Evolutionary conservation across 2,797 vertebrate species (phyloP).

Genomic region (Argya squamiceps): DNA sequence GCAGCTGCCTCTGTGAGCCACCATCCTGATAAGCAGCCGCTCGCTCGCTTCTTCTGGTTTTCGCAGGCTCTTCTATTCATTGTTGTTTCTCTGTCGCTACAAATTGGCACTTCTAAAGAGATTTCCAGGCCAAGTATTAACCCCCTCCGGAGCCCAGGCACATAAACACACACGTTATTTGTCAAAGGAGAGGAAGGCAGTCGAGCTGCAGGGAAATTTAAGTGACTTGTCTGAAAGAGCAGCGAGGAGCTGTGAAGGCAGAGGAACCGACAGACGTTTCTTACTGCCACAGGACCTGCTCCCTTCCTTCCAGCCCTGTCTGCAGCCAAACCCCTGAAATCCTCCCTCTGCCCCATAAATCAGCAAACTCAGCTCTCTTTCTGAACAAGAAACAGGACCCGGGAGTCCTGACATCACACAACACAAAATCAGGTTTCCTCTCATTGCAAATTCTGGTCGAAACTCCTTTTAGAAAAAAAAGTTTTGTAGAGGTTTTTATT

Average conservation of each 20-base stretch:
- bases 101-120: constrained; percentile 66
- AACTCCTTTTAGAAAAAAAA: constrained; percentile 41
- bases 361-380: not conserved
- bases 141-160: constrained; percentile 56
- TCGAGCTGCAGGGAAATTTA: constrained; percentile 17
- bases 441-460: constrained; percentile 13
- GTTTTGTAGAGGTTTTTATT: constrained; percentile 41
- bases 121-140: constrained; percentile 66
- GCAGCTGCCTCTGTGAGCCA: not conserved
- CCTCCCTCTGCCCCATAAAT: not conserved
- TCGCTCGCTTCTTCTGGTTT: not conserved
- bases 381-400: not conserved
- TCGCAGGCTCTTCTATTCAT: constrained; percentile 33
- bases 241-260: not conserved
- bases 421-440: not conserved
- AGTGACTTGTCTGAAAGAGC: constrained; percentile 30
- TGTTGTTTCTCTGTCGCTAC: constrained; percentile 45
- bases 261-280: not conserved
- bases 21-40: constrained; percentile 42
- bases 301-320: not conserved
- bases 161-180: constrained; percentile 52
- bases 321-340: not conserved
- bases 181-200: constrained; percentile 45
- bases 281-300: not conserved
- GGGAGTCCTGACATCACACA: not conserved